Percentiles rank a stretch among this genome's conserved stretches.
phyloP scores from a whole-genome alignment of 1,140 invertebrate genomes.

The Hylyphantes graminicola region DNA sequence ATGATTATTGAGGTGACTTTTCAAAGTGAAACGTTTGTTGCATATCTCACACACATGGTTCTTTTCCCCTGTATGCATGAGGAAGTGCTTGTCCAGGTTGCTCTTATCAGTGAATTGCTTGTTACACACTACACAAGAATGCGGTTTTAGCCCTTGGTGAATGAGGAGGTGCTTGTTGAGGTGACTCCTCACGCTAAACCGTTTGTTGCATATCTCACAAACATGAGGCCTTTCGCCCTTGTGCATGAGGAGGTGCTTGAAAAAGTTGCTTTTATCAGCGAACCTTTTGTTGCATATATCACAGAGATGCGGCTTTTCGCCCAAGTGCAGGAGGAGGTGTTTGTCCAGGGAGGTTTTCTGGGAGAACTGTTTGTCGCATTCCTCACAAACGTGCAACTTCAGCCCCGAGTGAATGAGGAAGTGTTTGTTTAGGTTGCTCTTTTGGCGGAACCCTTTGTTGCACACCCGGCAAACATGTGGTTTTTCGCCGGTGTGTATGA shows the following conservation, averaged over 20 bases:
- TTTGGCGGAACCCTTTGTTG: background rate
- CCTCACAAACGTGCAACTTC: constrained; percentile 8
- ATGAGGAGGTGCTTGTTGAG: constrained; percentile 7
- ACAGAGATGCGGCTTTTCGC: too few relatives aligned
- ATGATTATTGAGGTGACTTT: constrained; percentile 17
- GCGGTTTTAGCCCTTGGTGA: constrained; percentile 1
- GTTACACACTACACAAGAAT: constrained; percentile 20
- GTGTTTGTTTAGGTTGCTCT: background rate
- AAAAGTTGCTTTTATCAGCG: too few relatives aligned
- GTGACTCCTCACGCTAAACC: background rate
- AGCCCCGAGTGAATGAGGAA: background rate
- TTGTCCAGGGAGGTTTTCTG: background rate
- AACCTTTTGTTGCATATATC: too few relatives aligned
- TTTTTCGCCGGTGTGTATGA: too few relatives aligned
- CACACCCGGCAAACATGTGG: too few relatives aligned
- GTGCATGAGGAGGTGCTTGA: too few relatives aligned
- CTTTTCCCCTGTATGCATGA: constrained; percentile 1
- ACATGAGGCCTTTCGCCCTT: too few relatives aligned
- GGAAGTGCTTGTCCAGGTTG: background rate
- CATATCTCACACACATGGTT: constrained; percentile 30
- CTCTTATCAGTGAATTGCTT: constrained; percentile 20
- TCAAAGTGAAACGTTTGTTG: constrained; percentile 11
- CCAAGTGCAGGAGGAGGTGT: too few relatives aligned
- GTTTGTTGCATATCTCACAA: too few relatives aligned
- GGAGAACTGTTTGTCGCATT: background rate